These are phyloP conservation scores for Malurus alboscapulatus DNA, from an alignment of 2,113 vertebrate genomes.

Conservation along the genomic window DNA sequence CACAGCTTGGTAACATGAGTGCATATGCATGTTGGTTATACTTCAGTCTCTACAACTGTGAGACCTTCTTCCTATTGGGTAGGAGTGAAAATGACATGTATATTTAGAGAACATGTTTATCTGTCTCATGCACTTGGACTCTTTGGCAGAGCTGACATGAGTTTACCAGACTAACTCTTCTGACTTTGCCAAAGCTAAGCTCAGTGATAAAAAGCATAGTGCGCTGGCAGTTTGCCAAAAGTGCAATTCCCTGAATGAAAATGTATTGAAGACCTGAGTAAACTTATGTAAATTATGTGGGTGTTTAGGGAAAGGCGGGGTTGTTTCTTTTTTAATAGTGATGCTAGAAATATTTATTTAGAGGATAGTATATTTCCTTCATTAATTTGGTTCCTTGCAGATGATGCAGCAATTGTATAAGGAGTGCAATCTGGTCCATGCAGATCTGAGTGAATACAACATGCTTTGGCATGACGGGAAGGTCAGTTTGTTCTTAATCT, in stretches of 20 bases:
- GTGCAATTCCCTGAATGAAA: not conserved
- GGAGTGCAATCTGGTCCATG: conserved; percentile 91
- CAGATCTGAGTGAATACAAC: conserved; percentile 97
- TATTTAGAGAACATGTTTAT: not conserved
- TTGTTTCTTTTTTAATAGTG: not conserved
- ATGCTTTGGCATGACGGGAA: conserved; percentile 91
- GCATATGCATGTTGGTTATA: not conserved
- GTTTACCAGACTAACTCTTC: not conserved
- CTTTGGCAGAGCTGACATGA: not conserved
- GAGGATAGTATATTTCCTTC: not conserved
- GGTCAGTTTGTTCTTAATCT: conserved; percentile 54
- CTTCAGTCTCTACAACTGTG: not conserved
- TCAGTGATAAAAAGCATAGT: not conserved
- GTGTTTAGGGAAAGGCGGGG: not conserved
- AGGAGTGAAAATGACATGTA: not conserved
- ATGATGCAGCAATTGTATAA: conserved; percentile 91
- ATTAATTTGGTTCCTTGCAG: conserved; percentile 62
- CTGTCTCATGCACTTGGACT: not conserved
- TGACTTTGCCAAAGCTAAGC: not conserved
- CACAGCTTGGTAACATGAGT: not conserved
- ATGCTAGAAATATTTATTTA: not conserved
- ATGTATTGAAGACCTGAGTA: not conserved
- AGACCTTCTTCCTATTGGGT: not conserved
- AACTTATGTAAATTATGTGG: not conserved
- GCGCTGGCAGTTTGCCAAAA: not conserved